Evolutionary conservation across 2,797 vertebrate genomes (phyloP), one percentile per base, ranked within the genome.

Genomic region (Clarias laeviceps): DNA sequence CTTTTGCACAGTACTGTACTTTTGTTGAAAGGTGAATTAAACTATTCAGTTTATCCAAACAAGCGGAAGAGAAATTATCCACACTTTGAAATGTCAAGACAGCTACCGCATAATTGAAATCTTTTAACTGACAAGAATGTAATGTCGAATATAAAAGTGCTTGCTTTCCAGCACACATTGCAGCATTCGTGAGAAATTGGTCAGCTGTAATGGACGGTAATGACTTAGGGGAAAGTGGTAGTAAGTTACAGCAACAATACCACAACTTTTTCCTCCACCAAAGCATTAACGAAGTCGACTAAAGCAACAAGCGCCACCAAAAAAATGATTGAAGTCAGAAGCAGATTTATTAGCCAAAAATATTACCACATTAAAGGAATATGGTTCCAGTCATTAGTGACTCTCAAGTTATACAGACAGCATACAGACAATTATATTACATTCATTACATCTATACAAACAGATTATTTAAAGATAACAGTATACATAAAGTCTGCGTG

Each of bases 171-270:
- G 37, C 66, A 29, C 8, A 40, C 40, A 57, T 79, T 57, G 20
- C 17, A 65, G 66, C 68, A 34, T 64, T 15, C 18, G 6, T 57
- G 29, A 40, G 15, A n/a, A 50, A 54, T 0, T 7, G 77, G 77
- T 57, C 62, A 20, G 73, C 61, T 64, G 14, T 76, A 77, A 77
- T 84, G 40, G 45, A 56, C 40, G 37, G 20, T 76, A 40, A 79
- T 78, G 32, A 32, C 11, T 37, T 40, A 45, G 27, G 12, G 29
- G 82, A 54, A 74, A 34, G 5, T 22, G 7, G 11, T 50, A 65
- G 54, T 54, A 15, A 72, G 37, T n/a, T 72, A 34, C 24, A 4
- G 17, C 20, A 18, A 7, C 2, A 57, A 62, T 17, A 2, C 68
- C 29, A 8, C 34, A 27, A 4, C 9, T 7, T 22, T 62, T 0